A percentile compares a stretch with the other conserved stretches of the same genome.
These are phyloP conservation scores for Apomyelois bistriatella DNA, from an alignment of 2,888 invertebrate species.

Conservation along the genomic window DNA sequence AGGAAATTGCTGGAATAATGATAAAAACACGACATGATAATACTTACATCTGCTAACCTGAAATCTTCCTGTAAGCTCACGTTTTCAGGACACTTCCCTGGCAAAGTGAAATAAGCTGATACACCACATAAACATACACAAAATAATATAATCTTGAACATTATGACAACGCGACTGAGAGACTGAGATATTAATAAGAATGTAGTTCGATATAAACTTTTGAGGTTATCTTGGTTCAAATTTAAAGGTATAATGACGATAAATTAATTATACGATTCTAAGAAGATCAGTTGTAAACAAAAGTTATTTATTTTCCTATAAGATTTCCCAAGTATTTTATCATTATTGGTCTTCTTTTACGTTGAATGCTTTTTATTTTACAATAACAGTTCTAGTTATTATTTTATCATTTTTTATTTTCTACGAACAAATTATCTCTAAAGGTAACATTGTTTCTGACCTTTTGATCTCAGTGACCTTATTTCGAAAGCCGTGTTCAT, in stretches of 20 bases:
- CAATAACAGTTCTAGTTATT: not conserved
- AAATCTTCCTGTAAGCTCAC: constrained; percentile 51
- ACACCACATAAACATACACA: constrained; percentile 32
- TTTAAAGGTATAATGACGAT: not conserved
- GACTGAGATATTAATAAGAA: not conserved
- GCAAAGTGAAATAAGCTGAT: constrained; percentile 52
- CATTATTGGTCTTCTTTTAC: no score
- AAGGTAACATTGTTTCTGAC: not conserved
- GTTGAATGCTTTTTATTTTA: not conserved
- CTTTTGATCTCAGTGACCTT: not conserved
- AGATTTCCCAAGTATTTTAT: no score
- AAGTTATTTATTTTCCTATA: not conserved
- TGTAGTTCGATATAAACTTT: constrained; percentile 4
- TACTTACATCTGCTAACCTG: constrained; percentile 47
- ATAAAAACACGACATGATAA: no score
- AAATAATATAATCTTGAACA: constrained; percentile 39
- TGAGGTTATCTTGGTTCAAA: not conserved
- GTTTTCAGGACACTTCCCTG: constrained; percentile 58
- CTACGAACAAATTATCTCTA: not conserved
- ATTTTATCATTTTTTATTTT: not conserved
- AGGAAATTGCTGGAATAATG: no score
- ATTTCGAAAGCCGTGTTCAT: not conserved
- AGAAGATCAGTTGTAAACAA: not conserved
- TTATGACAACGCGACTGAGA: constrained; percentile 21
- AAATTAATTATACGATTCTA: not conserved